Conservation (phyloP, 2,113 vertebrate genomes). For the Chaenogobius annularis region DNA sequence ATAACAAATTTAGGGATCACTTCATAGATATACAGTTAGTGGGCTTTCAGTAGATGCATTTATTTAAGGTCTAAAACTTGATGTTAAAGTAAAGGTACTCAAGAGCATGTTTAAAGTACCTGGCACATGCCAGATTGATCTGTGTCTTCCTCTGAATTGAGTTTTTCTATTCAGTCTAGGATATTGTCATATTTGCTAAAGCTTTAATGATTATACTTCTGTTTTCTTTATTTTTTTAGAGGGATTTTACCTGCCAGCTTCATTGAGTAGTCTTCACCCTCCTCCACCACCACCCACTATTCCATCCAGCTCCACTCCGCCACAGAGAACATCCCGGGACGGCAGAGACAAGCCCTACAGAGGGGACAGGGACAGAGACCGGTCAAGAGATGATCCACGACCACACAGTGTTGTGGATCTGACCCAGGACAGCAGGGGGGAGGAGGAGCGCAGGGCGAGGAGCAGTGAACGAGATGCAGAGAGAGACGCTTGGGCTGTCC, state of each 20-base stretch:
- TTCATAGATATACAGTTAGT: too few species aligned
- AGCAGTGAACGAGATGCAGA: conserved; percentile 49
- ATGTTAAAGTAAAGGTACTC: too few species aligned
- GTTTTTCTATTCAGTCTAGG: too few species aligned
- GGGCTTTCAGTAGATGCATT: too few species aligned
- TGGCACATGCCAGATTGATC: too few species aligned
- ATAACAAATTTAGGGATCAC: too few species aligned
- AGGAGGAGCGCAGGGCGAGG: conserved; percentile 54
- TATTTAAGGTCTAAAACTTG: too few species aligned
- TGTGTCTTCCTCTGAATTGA: too few species aligned
- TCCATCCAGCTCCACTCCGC: conserved; percentile 72
- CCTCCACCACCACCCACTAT: conserved; percentile 76
- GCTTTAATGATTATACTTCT: not conserved
- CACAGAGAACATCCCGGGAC: conserved; percentile 83
- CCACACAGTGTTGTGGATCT: conserved; percentile 79
- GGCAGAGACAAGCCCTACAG: conserved; percentile 76
- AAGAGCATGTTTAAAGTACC: too few species aligned
- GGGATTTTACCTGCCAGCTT: conserved; percentile 86
- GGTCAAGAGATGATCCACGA: conserved; percentile 77
- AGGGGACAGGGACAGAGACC: conserved; percentile 77
- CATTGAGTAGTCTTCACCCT: conserved; percentile 77
- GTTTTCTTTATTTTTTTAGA: conserved; percentile 74
- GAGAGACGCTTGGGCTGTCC: conserved; percentile 58
- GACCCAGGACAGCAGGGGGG: conserved; percentile 75
- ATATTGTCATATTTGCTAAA: not conserved